Conservation (phyloP, 2,797 vertebrate genomes). For the Mus minutoides region DNA sequence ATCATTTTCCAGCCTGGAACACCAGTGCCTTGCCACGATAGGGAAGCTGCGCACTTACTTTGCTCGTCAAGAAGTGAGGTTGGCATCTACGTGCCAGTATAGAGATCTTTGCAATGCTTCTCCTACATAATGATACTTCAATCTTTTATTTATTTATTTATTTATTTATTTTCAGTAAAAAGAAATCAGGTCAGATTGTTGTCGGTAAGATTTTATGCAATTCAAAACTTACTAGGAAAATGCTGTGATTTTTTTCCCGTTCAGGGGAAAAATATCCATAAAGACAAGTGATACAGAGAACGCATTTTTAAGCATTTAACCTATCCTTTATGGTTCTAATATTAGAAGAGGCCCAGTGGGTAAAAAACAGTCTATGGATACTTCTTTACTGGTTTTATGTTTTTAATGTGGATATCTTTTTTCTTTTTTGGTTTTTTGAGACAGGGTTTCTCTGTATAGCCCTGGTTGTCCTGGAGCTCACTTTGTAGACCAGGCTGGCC, state of each 20-base stretch:
- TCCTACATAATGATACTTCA: neutral
- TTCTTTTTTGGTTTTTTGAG: too few species aligned
- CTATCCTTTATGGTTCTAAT: slow-evolving; percentile 34
- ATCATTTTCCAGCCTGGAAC: neutral
- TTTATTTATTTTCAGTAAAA: slow-evolving; percentile 7
- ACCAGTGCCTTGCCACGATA: neutral
- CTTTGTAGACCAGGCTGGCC: too few species aligned
- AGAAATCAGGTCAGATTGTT: slow-evolving; percentile 34
- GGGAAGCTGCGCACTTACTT: slow-evolving; percentile 36
- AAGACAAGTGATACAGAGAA: neutral
- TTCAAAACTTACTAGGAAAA: slow-evolving; percentile 59
- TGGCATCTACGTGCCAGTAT: slow-evolving; percentile 31
- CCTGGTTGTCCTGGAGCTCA: too few species aligned
- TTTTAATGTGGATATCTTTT: neutral
- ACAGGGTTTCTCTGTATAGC: too few species aligned
- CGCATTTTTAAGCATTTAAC: neutral
- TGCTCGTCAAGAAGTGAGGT: slow-evolving; percentile 36
- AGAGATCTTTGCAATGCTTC: slow-evolving; percentile 51
- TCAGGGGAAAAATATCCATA: neutral
- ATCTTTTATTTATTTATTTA: neutral
- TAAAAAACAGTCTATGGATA: neutral
- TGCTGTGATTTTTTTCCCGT: neutral
- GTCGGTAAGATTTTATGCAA: slow-evolving; percentile 56
- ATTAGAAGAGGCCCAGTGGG: neutral
- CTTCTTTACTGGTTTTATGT: neutral